Evolutionary conservation across 1,140 invertebrate species (phyloP).

Genomic region (Pomacea maculata): DNA sequence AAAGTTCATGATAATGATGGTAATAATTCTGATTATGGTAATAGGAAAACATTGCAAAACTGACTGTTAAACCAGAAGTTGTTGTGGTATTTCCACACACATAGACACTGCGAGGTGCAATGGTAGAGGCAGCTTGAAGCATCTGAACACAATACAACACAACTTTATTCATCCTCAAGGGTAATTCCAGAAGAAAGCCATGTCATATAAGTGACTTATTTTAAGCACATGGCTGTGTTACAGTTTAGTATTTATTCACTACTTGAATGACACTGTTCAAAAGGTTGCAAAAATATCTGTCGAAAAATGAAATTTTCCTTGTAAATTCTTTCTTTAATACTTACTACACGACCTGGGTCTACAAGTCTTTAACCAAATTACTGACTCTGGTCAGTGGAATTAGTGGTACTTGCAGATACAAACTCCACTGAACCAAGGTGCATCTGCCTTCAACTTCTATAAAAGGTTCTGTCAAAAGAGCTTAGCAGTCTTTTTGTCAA

Average conservation of each 20-base stretch:
- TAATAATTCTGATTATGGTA: no score
- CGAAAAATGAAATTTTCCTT: neutral
- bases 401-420: no score
- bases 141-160: slow-evolving; percentile 69
- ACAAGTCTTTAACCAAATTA: no score
- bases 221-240: neutral
- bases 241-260: neutral
- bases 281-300: no score
- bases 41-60: slow-evolving; percentile 11
- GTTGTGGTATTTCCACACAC: slow-evolving; percentile 90
- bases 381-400: no score
- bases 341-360: no score
- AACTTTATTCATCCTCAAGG: neutral
- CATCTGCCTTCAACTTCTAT: no score
- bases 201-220: neutral
- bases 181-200: neutral
- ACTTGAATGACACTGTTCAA: no score
- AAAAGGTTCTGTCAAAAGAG: no score
- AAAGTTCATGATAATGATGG: no score
- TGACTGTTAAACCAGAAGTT: slow-evolving; percentile 84
- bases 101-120: slow-evolving; percentile 88
- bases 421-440: no score
- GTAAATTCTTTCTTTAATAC: neutral
- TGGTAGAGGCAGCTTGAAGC: slow-evolving; percentile 75
- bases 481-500: no score